Evolutionary conservation across 2,888 invertebrate species (phyloP), one percentile per base, ranked within the genome.

Genomic region (Agrotis puta): DNA sequence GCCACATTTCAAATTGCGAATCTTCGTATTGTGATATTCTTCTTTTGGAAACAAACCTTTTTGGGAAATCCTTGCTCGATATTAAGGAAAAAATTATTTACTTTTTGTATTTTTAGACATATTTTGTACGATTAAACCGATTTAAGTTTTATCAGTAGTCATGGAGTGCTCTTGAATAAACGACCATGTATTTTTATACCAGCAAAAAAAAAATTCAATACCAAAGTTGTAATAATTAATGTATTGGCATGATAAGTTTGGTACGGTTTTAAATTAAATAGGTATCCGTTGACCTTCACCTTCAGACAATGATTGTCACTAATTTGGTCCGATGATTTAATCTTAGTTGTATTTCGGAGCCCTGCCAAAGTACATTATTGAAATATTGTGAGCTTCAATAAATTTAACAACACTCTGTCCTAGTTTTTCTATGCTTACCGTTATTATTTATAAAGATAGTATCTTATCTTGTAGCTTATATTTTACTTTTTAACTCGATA

Each of bases 1-100:
- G 81, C 79, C 70, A 61, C 3, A 63, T 75, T 85, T 62, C 27
- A 81, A 81, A 71, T 69, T 20, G 14, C 24, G 27, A 53, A 53
- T 11, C 24, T 57, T 24, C 7, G 11, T 47, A 54, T 33, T 43
- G 1, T 4, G 2, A n/a, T 13, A 43, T 47, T 13, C 20, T 18
- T 43, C 1, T 54, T 7, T n/a, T 20, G 14, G 16, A 43, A 27
- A 45, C 14, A 27, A 14, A 70, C 3, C 14, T 33, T n/a, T 24
- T n/a, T 27, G 16, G 2, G 18, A n/a, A 0, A 43, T 7, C 2
- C 11, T 54, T 1, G 33, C 22, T 48, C 11, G 39, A 39, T 39
- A 39, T 11, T 39, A 39, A 11, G 11, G 9, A 39, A 39, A 39
- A 39, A 39, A 39, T 39, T 0, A 39, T 39, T 11, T 39, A 39